Base-by-base conservation (phyloP, 1,140 invertebrate species). In the Colletes latitarsis region DNA sequence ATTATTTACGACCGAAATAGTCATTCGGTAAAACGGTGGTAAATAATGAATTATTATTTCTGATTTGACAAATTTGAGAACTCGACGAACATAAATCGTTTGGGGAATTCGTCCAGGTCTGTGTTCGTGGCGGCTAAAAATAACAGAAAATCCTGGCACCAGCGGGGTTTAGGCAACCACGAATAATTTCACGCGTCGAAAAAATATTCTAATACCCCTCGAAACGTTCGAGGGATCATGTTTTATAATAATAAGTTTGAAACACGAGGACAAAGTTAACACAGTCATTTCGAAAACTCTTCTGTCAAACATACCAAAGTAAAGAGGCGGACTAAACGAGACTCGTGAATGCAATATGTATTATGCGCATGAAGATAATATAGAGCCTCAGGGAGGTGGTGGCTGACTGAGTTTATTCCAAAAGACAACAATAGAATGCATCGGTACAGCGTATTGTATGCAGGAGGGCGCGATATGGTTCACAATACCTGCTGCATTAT, bases 401-500 rank as follows among this genome's bases (percentile, higher is more conserved):
- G 88, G 88, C 82, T 81, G 86, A 82, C 79, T 84, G 85, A 84
- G 86, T 88, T 83, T 91, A 89, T 91, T 92, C 89, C 87, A 80
- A 88, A 90, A 90, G 88, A 87, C 86, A 91, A 90, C 90, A 92
- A 91, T 91, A 89, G 90, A 90, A 90, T 90, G 87, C 89, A 88
- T 89, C 87, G 88, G 84, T 89, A 90, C 88, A 82, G 86, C 76
- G 87, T 88, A 91, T 92, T 92, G 90, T 92, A 92, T 91, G 90
- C 90, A 90, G 82, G 81, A 86, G 83, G 88, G 90, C 85, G 87
- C 87, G 87, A 84, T 88, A 82, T 73, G 77, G 88, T 82, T 82
- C 84, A 92, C 90, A 92, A 92, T 92, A 88, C 91, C 90, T 91
- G 53, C 86, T 92, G 91, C 90, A 92, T 92, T 92, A 92, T 92